Base-by-base conservation (phyloP, 92 coral and sea anemone genomes). In the Phenganax stokvisi region DNA sequence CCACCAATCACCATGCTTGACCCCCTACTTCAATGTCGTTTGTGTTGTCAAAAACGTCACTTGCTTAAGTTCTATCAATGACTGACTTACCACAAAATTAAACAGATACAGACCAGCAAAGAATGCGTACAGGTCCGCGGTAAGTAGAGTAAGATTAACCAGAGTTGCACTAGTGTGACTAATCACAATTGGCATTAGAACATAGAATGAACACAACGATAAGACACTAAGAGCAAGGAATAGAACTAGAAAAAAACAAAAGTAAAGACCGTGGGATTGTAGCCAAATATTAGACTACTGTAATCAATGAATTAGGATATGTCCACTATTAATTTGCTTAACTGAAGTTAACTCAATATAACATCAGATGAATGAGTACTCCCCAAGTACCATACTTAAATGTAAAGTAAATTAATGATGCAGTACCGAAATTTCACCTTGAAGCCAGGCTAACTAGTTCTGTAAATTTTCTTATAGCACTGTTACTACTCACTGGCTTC, bases 121-220 rank as follows among this genome's bases (percentile, higher is more conserved):
- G 51, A 94, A 87, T 12, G 96, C 87, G 81, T 92, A 94, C 25
- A 94, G 86, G 83, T 94, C 97, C 29, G 98, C 97, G 0, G 98
- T 94, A 61, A 94, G 89, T 63, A 94, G 66, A 16, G 97, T 92
- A 63, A 94, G 79, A 83, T 92, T 94, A 8, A 90, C 97, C 80
- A 92, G 89, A 71, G 93, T 88, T 0, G 98, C 98, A 87, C 98
- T 94, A 83, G 92, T 94, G 12, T 71, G 65, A 73, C 81, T 82
- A 84, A 94, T 85, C 6, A 84, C 86, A 8, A 85, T 9, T 0
- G 96, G 97, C 94, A 92, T 89, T 53, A 94, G 76, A 30, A 85
- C 70, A 83, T 94, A 94, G 28, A 92, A 85, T 7, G 87, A 81
- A 71, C 92, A 94, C 86, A 90, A 72, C 15, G 86, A 85, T 56